These are phyloP conservation scores for Fukomys damarensis DNA, from an alignment of 2,113 vertebrate genomes.

Conservation along the genomic window DNA sequence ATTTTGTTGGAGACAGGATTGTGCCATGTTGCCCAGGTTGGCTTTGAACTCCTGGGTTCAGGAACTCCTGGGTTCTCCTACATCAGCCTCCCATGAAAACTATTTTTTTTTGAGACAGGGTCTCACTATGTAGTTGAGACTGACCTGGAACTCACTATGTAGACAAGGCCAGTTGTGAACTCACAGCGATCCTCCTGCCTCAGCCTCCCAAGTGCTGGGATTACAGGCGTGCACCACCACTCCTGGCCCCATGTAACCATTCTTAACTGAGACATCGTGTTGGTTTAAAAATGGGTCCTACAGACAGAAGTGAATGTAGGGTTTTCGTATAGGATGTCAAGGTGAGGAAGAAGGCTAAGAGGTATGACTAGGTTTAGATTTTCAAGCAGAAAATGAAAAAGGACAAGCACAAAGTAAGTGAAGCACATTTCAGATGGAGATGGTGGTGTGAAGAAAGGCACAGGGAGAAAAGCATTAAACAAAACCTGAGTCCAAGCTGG, in stretches of 20 bases:
- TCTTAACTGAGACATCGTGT: background rate
- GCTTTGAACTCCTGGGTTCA: background rate
- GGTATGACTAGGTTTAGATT: background rate
- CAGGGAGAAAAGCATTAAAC: background rate
- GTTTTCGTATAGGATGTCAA: background rate
- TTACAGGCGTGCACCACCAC: too few species aligned
- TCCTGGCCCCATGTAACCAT: too few species aligned
- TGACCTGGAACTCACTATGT: too few species aligned
- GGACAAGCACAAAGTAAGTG: background rate
- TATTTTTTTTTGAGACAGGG: too few species aligned
- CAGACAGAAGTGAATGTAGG: background rate
- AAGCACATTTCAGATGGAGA: background rate
- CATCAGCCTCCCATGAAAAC: background rate
- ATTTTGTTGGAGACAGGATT: background rate
- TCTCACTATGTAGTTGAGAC: too few species aligned
- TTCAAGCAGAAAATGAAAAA: background rate
- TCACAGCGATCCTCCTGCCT: too few species aligned
- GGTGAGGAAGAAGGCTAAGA: background rate
- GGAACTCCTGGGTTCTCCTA: background rate
- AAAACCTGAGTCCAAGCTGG: background rate
- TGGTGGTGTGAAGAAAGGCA: background rate
- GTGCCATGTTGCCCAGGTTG: background rate
- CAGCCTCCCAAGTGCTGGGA: too few species aligned
- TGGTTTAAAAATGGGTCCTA: slow-evolving; percentile 25
- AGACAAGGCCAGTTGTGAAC: too few species aligned